phyloP scores from a whole-genome alignment of 2,888 invertebrate genomes.

The Tenthredo notha region DNA sequence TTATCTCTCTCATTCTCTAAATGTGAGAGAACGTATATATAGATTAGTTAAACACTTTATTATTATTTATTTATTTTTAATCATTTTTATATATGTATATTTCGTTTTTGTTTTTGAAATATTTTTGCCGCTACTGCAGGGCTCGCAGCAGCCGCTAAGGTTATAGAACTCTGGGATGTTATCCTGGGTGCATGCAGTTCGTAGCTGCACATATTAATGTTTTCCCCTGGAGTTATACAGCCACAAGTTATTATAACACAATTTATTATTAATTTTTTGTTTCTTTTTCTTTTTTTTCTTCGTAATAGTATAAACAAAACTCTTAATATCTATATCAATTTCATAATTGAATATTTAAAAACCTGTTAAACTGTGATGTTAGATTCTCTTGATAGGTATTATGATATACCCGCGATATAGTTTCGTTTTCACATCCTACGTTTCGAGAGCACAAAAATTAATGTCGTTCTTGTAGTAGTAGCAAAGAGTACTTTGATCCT shows the following conservation, averaged over 20 bases:
- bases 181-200: neutral
- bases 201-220: neutral
- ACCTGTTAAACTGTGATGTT: conserved; percentile 50
- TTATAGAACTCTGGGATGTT: conserved; percentile 20
- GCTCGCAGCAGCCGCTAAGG: conserved; percentile 20
- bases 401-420: neutral
- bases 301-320: neutral
- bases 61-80: neutral
- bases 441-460: conserved; percentile 44
- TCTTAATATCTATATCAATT: conserved; percentile 17
- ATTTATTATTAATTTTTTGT: neutral
- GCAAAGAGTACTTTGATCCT: conserved; percentile 40
- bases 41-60: neutral
- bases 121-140: conserved; percentile 46
- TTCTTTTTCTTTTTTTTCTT: too few relatives aligned
- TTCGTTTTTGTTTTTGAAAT: conserved; percentile 51
- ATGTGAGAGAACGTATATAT: neutral
- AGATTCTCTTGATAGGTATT: conserved; percentile 26
- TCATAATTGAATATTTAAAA: conserved; percentile 49
- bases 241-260: conserved; percentile 9
- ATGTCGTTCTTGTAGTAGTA: conserved; percentile 21
- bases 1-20: neutral
- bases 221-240: neutral
- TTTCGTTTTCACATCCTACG: conserved; percentile 47
- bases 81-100: neutral